Base-by-base conservation (phyloP, 1,140 invertebrate genomes). In the Drosophila oshimai region DNA sequence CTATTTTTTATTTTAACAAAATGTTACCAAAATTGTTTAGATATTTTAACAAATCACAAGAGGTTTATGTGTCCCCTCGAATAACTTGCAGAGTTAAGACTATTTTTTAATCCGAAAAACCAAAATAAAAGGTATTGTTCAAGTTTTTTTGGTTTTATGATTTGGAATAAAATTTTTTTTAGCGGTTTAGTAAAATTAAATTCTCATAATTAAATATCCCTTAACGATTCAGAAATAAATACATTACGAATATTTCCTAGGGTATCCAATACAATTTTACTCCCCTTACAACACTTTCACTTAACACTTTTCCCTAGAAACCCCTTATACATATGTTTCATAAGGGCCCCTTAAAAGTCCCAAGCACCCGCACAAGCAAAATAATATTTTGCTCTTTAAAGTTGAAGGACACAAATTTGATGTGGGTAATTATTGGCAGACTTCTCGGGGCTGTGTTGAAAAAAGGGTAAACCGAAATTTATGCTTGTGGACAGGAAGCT, bases 401-500 rank as follows among this genome's bases (percentile, higher is more conserved):
- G 17, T 37, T 18, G 13, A 29, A 45, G 46, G 17, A 41, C 31
- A n/a, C 22, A 41, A 84, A 72, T 71, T 70, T 68, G 57, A 86
- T 87, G 72, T 55, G 80, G 80, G 80, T 86, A 86, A 87, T 86
- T 87, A 84, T 80, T 83, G 70, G 75, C 47, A 68, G 64, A 12
- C 46, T 53, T 18, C 31, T 36, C 41, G n/a, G 28, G 18, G 49
- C 41, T 9, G 0, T 3, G 10, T 24, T 9, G n/a, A 12, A 18
- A 62, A 71, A 84, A 37, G 81, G 81, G 80, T 75, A 75, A 44
- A 12, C 58, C 44, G 47, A 72, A 64, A 80, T 79, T 83, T 83
- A 73, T 76, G 55, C 45, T 18, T 13, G 45, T 37, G 6, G 17
- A 6, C 7, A 20, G 42, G 24, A 49, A 54, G 44, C 36, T 22